Percentiles rank a stretch among this genome's conserved stretches.
Evolutionary conservation across 2,797 vertebrate species (phyloP).

Genomic region (Manis crassicaudata): DNA sequence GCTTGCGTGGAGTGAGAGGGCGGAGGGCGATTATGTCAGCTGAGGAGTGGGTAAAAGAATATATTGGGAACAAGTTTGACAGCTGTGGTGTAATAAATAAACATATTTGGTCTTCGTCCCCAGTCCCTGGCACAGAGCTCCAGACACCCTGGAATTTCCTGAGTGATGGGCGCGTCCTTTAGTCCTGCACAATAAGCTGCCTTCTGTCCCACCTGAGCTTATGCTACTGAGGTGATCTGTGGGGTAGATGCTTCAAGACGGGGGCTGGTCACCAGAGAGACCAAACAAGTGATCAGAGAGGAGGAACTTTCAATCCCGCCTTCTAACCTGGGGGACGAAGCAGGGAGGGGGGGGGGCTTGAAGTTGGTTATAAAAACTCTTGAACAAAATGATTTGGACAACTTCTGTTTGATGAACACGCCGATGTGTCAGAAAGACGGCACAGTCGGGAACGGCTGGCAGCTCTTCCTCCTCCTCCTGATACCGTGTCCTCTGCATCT

Average conservation of each 20-base stretch:
- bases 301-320: background rate
- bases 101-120: too few species aligned
- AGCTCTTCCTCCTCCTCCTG: rapidly evolving
- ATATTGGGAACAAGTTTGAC: background rate
- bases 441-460: rapidly evolving
- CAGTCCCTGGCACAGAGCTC: background rate
- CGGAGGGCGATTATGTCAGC: background rate
- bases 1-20: background rate
- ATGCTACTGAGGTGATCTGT: background rate
- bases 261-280: background rate
- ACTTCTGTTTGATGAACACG: background rate
- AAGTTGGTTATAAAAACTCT: background rate
- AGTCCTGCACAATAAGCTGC: background rate
- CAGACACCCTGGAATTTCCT: background rate
- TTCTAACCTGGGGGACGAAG: background rate
- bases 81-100: background rate
- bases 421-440: rapidly evolving
- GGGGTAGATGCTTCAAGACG: background rate
- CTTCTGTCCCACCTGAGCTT: background rate
- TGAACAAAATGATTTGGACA: background rate
- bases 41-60: background rate
- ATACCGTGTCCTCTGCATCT: rapidly evolving
- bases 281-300: background rate
- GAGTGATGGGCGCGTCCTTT: background rate
- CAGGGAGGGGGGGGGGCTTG: background rate